Evolutionary conservation across 2,113 vertebrate genomes (phyloP).

Genomic region (Dendrocopos noguchii): DNA sequence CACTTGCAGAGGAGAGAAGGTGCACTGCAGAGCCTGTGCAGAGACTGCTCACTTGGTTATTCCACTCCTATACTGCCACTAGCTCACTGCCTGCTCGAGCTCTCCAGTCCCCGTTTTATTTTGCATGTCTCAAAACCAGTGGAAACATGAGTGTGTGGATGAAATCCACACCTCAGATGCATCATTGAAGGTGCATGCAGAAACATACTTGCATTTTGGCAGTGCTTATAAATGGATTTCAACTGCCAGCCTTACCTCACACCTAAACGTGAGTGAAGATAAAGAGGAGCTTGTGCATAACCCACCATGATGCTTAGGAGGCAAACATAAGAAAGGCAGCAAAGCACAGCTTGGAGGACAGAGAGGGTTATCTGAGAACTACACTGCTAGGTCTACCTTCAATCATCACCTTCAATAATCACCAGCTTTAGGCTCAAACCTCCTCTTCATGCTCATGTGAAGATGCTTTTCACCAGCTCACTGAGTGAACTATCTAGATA

Average conservation of each 20-base stretch:
- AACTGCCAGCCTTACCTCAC: not conserved
- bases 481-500: not conserved
- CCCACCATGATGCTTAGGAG: not conserved
- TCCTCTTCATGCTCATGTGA: fast-evolving
- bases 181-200: not conserved
- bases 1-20: not conserved
- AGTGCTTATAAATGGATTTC: not conserved
- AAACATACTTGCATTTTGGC: not conserved
- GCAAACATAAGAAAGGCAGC: not conserved
- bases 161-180: not conserved
- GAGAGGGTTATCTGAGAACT: not conserved
- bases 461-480: not conserved
- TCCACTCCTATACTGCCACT: not conserved
- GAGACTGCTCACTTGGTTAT: not conserved
- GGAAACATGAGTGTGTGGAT: not conserved
- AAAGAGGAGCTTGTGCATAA: not conserved
- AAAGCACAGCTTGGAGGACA: not conserved
- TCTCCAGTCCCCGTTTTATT: not conserved
- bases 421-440: not conserved
- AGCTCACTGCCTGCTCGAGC: not conserved
- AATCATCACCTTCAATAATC: no score
- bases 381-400: not conserved
- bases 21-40: not conserved
- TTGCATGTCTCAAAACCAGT: not conserved
- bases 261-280: fast-evolving